phyloP scores from a whole-genome alignment of 2,797 vertebrate species.

The Malacoraja senta region DNA sequence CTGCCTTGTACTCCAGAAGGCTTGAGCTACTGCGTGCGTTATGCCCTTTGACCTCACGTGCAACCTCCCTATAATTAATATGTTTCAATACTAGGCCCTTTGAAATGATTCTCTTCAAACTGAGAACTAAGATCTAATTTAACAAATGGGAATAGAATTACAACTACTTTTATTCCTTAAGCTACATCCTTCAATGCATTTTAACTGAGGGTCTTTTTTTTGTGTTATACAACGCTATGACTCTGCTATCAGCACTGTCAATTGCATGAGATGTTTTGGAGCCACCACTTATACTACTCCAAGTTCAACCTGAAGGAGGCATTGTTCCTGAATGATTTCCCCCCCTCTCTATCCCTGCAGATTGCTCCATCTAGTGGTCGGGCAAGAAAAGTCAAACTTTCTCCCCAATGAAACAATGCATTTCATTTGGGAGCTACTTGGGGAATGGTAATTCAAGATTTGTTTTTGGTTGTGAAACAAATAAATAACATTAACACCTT shows the following conservation, averaged over 20 bases:
- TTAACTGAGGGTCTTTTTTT: too few species aligned
- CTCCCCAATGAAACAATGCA: neutral
- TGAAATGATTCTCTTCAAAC: neutral
- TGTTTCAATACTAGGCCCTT: neutral
- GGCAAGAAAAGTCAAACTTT: neutral
- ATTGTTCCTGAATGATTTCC: neutral
- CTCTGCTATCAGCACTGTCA: neutral
- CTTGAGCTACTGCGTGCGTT: too few species aligned
- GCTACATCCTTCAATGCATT: neutral
- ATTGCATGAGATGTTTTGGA: neutral
- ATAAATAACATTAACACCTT: neutral
- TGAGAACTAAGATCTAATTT: neutral
- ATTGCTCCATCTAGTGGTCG: conserved; percentile 27
- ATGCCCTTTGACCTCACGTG: too few species aligned
- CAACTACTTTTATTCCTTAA: neutral
- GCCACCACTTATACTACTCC: neutral
- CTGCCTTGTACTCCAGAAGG: too few species aligned
- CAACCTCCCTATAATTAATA: too few species aligned
- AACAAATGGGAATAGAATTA: neutral
- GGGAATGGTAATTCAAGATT: neutral
- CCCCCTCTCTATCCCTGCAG: too few species aligned
- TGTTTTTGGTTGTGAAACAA: neutral
- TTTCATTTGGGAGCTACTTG: neutral
- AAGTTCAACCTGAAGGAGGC: conserved; percentile 15
- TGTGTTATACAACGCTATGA: too few species aligned